Evolutionary conservation across 2,113 vertebrate species (phyloP).

Genomic region (Ovibos moschatus): DNA sequence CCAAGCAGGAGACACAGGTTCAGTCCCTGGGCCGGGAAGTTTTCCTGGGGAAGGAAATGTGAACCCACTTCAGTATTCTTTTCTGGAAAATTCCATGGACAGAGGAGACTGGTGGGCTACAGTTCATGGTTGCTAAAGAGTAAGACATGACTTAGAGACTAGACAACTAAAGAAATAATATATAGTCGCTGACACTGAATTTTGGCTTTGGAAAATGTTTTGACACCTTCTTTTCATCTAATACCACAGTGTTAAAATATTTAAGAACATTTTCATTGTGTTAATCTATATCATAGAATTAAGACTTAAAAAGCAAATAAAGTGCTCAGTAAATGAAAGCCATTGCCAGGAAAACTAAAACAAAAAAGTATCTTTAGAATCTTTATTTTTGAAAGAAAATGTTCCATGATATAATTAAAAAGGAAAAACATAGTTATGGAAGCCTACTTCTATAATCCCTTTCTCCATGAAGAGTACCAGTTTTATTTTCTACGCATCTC

Average conservation of each 20-base stretch:
- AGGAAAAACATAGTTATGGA: not conserved
- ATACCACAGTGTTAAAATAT: not conserved
- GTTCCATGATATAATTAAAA: not conserved
- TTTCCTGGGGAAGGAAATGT: not conserved
- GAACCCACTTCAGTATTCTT: not conserved
- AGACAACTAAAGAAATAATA: not conserved
- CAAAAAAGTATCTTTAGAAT: not conserved
- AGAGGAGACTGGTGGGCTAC: not conserved
- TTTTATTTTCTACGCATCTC: not conserved
- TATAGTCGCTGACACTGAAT: not conserved
- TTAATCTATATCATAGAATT: not conserved
- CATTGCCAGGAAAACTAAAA: not conserved
- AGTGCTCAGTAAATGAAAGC: not conserved
- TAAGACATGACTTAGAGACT: not conserved
- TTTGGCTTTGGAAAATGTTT: not conserved
- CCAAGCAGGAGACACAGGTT: not conserved
- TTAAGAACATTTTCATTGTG: not conserved
- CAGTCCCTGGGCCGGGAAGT: not conserved
- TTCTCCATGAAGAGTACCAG: not conserved
- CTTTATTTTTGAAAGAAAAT: not conserved
- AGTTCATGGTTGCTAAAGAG: not conserved
- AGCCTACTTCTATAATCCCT: not conserved
- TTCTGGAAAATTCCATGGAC: not conserved
- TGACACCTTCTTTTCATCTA: not conserved
- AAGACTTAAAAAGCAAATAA: not conserved